These are phyloP conservation scores for Drosophila kepulauana DNA, from an alignment of 1,140 invertebrate species.

Conservation along the genomic window DNA sequence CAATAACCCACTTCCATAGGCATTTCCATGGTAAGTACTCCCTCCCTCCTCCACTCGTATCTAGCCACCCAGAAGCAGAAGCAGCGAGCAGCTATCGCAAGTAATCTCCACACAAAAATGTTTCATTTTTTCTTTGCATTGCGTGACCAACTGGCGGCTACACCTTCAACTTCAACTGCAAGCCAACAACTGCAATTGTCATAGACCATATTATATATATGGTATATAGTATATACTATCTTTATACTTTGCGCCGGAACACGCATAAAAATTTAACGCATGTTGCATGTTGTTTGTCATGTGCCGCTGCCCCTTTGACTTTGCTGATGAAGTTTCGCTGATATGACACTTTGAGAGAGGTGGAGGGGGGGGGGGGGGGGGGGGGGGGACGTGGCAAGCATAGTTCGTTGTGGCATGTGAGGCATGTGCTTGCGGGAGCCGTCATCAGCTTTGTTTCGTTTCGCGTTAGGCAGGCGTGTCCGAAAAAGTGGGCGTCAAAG, in stretches of 20 bases:
- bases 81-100: constrained; percentile 26
- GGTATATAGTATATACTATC: constrained; percentile 17
- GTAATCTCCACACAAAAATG: constrained; percentile 33
- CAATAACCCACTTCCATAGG: constrained; percentile 10
- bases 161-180: constrained; percentile 66
- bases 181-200: constrained; percentile 37
- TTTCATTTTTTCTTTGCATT: constrained; percentile 62
- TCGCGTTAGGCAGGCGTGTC: constrained; percentile 41
- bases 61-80: constrained; percentile 20
- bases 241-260: constrained; percentile 33
- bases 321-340: constrained; percentile 55
- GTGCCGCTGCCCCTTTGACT: constrained; percentile 69
- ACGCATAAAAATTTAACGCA: constrained; percentile 80
- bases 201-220: constrained; percentile 14
- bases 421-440: constrained; percentile 20
- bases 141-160: constrained; percentile 62
- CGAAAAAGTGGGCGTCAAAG: constrained; percentile 7
- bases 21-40: neutral
- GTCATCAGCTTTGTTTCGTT: constrained; percentile 38
- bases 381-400: neutral
- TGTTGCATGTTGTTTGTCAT: constrained; percentile 71
- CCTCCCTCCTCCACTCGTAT: neutral
- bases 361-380: neutral
- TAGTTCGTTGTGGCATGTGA: constrained; percentile 11
- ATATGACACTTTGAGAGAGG: constrained; percentile 27